Evolutionary conservation across 1,140 invertebrate genomes (phyloP).

Genomic region (Diuraphis noxia): DNA sequence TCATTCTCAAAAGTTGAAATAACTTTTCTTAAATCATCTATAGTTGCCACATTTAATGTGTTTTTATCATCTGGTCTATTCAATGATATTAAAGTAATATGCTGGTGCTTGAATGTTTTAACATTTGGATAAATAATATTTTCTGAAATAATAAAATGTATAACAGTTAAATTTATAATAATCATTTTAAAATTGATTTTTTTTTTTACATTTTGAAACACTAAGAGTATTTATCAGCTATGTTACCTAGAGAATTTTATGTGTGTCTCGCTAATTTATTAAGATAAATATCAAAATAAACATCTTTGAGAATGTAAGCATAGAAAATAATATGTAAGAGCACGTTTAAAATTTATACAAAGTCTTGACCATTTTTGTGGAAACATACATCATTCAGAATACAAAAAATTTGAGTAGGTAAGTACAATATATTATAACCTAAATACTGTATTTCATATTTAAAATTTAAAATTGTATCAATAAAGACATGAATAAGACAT

Average conservation of each 20-base stretch:
- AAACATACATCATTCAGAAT: background rate
- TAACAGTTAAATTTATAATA: background rate
- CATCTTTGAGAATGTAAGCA: background rate
- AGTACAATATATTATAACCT: background rate
- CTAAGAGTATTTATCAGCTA: background rate
- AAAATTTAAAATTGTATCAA: background rate
- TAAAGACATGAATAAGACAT: background rate
- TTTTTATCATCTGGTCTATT: slow-evolving; percentile 83
- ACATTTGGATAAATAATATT: slow-evolving; percentile 1
- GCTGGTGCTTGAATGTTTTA: slow-evolving; percentile 55
- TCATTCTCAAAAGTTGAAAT: slow-evolving; percentile 66
- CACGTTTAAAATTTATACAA: background rate
- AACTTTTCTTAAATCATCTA: slow-evolving; percentile 58
- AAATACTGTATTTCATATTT: background rate
- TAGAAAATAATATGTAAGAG: background rate
- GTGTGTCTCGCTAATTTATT: background rate
- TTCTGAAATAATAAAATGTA: slow-evolving; percentile 16
- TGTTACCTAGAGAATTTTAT: background rate
- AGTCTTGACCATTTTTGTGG: background rate
- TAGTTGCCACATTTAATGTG: slow-evolving; percentile 72
- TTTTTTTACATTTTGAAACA: background rate
- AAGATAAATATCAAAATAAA: background rate
- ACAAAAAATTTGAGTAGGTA: background rate
- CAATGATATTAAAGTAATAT: slow-evolving; percentile 72
- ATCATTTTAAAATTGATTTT: background rate